Evolutionary conservation across 2,888 invertebrate genomes (phyloP), one percentile per base, ranked within the genome.

Genomic region (Rotaria magnacalcarata): DNA sequence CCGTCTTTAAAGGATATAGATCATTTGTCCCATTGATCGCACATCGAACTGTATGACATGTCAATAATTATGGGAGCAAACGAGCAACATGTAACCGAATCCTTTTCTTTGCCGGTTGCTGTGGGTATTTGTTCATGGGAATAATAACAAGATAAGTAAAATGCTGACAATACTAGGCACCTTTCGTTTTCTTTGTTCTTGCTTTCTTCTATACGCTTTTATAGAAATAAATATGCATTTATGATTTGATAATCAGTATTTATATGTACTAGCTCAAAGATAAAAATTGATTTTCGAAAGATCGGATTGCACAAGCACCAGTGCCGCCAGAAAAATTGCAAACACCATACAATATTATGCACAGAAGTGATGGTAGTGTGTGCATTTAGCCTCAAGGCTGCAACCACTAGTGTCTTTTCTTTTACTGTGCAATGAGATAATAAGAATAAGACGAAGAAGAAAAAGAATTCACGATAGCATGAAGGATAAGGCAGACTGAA

Each of bases 391-490:
- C 67, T 67, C 67, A 67, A 67, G 67, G 67, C 19, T 67, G 16
- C 24, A 16, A 19, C 16, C 67, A 67, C 34, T 16, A 27, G 34
- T 67, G 19, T 67, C 67, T 19, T 67, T 34, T 67, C 67, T 67
- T 67, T 27, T 34, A 6, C 67, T 67, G 34, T 67, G 34, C 67
- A 67, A 67, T 67, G 67, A 67, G 67, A 67, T 67, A 67, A 67
- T 34, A 41, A 67, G 67, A 67, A 16, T 16, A 67, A 27, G 27
- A 60, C 7, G 24, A 24, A 56, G 8, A 56, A 24, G 8, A 67
- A 67, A 34, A 67, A 67, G 67, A 41, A 67, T 67, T 67, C 67
- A 67, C 67, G 67, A 67, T 67, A 34, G 67, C 67, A 67, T 67
- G 67, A 67, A 67, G 67, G 67, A 67, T 67, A 67, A 67, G 34